Evolutionary conservation across 2,113 vertebrate species (phyloP), one percentile per base, ranked within the genome.

Genomic region (Mandrillus leucophaeus): DNA sequence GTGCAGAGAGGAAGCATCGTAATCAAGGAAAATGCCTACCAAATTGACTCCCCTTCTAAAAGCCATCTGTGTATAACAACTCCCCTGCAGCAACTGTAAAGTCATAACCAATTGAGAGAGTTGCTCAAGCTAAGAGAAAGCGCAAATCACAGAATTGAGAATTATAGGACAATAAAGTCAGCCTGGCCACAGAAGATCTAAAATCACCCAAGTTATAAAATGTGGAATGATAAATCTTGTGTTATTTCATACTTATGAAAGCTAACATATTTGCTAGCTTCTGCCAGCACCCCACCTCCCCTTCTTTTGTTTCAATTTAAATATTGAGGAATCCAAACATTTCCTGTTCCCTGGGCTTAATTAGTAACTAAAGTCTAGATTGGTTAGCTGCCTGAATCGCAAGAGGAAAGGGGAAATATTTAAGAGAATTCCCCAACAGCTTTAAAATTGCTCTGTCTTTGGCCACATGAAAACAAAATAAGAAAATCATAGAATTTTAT

Each of bases 61-160:
- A 96, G 57, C 91, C 90, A 96, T 97, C 97, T 76, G 90, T 25
- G 45, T 88, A 22, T 23, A 96, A 97, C 0, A 14, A 96, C 72
- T 96, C 97, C 96, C 97, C 23, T 27, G 0, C 12, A 93, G 95
- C 70, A 90, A 95, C 97, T 83, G 68, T 92, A 96, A 90, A 97
- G 96, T 59, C 92, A 96, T 84, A 91, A 96, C 89, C 95, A 72
- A 80, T 6, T 6, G 59, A 81, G 45, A 95, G 57, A 95, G 88
- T 27, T 86, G 93, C 57, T 98, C 97, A 95, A 97, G 95, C 95
- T 93, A 91, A 96, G 64, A 98, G 95, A 96, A 98, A 96, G 97
- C 0, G 9, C 73, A 97, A 97, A 96, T 95, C 75, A 76, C 85
- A 96, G 85, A 91, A 96, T 48, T 93, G 72, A 89, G 95, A 97